phyloP scores from a whole-genome alignment of 2,113 vertebrate species.

The Chauna torquata region DNA sequence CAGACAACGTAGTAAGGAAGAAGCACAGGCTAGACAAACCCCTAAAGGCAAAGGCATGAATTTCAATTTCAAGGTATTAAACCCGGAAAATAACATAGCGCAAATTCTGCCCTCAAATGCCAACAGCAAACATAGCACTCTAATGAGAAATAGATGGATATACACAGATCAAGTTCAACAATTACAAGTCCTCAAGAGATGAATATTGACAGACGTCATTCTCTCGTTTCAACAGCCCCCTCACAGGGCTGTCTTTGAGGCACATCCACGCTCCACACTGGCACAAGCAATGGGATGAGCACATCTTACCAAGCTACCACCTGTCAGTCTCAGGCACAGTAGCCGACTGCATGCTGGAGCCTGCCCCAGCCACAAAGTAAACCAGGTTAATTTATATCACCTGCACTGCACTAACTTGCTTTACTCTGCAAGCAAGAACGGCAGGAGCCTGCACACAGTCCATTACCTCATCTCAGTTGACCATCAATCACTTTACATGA shows the following conservation, averaged over 20 bases:
- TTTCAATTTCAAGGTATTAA: background rate
- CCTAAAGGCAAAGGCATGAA: background rate
- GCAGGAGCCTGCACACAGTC: background rate
- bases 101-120: background rate
- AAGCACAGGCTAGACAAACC: background rate
- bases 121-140: background rate
- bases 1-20: background rate
- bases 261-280: background rate
- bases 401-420: background rate
- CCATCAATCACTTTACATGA: accelerated
- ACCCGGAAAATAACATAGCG: background rate
- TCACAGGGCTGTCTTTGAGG: background rate
- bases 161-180: background rate
- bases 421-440: background rate
- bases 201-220: background rate
- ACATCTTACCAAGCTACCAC: background rate
- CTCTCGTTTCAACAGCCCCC: background rate
- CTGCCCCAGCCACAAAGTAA: background rate
- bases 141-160: background rate
- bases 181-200: background rate
- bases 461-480: background rate
- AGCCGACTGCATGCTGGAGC: background rate
- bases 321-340: background rate
- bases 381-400: background rate
- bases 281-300: background rate